phyloP scores from a whole-genome alignment of 2,888 invertebrate species.

The Bruchidius siliquastri region DNA sequence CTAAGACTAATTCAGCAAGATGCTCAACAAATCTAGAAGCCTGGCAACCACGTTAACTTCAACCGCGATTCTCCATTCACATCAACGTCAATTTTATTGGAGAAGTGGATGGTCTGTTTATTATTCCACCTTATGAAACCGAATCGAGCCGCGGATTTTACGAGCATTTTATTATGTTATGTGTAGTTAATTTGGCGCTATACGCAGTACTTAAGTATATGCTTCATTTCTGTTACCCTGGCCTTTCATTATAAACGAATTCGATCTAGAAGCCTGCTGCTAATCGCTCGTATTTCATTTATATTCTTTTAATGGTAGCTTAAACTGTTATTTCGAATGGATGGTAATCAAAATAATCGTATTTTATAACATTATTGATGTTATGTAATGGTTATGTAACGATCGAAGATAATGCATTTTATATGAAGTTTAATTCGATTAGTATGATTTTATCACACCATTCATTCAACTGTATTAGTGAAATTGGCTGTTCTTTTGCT shows the following conservation, averaged over 20 bases:
- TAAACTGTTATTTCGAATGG: not conserved
- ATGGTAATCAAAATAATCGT: not conserved
- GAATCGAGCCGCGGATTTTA: constrained; percentile 42
- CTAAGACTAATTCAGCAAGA: too few species aligned
- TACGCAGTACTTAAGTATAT: constrained; percentile 8
- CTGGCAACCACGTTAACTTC: not conserved
- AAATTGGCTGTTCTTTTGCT: not conserved
- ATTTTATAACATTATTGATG: not conserved
- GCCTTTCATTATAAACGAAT: not conserved
- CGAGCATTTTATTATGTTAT: constrained; percentile 31
- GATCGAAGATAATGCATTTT: not conserved
- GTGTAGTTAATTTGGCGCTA: constrained; percentile 27
- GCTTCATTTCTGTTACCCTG: not conserved
- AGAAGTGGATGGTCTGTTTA: constrained; percentile 46
- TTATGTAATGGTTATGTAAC: not conserved
- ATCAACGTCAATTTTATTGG: constrained; percentile 47
- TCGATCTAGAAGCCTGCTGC: not conserved
- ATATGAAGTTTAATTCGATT: not conserved
- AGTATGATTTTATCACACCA: not conserved
- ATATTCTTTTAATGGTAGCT: not conserved
- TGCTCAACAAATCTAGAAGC: not conserved
- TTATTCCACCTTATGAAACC: constrained; percentile 45
- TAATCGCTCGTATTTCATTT: not conserved
- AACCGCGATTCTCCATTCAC: constrained; percentile 26
- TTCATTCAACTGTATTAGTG: not conserved